These are phyloP conservation scores for Sebastes hubbsi DNA, from an alignment of 2,797 vertebrate genomes.

Conservation along the genomic window DNA sequence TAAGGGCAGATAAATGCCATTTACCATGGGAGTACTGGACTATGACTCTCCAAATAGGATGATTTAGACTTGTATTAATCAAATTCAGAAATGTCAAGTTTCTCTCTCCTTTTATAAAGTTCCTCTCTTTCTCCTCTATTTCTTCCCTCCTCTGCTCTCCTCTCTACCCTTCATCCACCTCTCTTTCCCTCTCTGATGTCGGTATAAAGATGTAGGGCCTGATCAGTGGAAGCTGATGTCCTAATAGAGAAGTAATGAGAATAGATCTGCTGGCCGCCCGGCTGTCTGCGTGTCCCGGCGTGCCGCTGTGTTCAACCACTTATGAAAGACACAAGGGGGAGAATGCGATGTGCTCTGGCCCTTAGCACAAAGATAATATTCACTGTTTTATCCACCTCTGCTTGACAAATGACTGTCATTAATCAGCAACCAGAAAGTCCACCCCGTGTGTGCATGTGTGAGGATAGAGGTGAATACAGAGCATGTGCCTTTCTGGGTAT, in stretches of 20 bases:
- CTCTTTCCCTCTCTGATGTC: constrained; percentile 50
- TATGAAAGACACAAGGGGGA: constrained; percentile 76
- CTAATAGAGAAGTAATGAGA: constrained; percentile 81
- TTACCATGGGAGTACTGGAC: constrained; percentile 56
- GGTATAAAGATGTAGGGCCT: constrained; percentile 73
- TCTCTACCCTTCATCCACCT: constrained; percentile 54
- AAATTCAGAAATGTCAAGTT: constrained; percentile 67
- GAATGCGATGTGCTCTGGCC: constrained; percentile 66
- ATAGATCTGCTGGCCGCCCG: constrained; percentile 76
- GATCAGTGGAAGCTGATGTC: constrained; percentile 80
- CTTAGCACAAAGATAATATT: constrained; percentile 82
- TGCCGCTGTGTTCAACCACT: constrained; percentile 74
- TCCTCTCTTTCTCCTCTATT: constrained; percentile 10
- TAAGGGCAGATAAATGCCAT: constrained; percentile 73
- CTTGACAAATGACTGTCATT: constrained; percentile 81
- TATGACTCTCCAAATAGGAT: constrained; percentile 69
- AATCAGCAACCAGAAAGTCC: constrained; percentile 68
- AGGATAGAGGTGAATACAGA: constrained; percentile 46
- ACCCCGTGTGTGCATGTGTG: constrained; percentile 14
- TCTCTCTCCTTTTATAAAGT: constrained; percentile 30
- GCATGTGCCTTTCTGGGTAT: constrained; percentile 28
- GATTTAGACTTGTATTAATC: constrained; percentile 73
- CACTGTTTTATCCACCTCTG: constrained; percentile 79
- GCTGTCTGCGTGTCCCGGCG: constrained; percentile 57
- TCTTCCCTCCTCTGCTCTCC: constrained; percentile 21